Base-by-base conservation (phyloP, 2,113 vertebrate species). In the Cyanoramphus novaezelandiae region DNA sequence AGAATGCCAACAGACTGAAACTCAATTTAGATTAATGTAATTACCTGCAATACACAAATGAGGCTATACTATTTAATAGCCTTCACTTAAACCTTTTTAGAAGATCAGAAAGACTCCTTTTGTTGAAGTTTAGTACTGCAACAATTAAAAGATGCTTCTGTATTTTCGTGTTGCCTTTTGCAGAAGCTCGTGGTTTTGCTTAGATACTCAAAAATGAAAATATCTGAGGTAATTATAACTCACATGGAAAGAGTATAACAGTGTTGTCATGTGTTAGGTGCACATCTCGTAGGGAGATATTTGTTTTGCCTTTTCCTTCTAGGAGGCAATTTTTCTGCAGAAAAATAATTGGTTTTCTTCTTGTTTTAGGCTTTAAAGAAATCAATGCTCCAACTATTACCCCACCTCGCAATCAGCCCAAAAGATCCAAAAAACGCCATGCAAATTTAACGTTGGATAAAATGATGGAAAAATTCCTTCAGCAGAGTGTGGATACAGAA, bases 401-500 rank as follows among this genome's bases (percentile, higher is more conserved):
- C 41, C 97, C 98, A 57, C 96, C 98, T 19, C 88, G 98, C 68
- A 98, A 43, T 82, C 95, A 98, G 29, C 96, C 98, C 10, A 98
- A 98, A 94, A 98, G 98, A 43, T 97, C 97, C 60, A 98, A 98
- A 96, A 99, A 99, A 82, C 98, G 98, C 13, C 98, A 98, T 3
- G 88, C 98, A 6, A 98, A 98, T 94, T 97, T 98, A 94, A 98
- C 98, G 2, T 92, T 99, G 98, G 99, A 99, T 96, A 99, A 98
- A 92, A 98, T 99, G 47, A 98, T 99, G 98, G 98, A 99, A 95
- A 98, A 98, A 93, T 99, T 99, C 87, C 96, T 99, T 95, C 98
- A 99, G 94, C 99, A 99, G 95, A 99, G 99, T 11, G 97, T 98
- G 86, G 98, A 98, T 86, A 98, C 98, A 0, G 98, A 99, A 97